phyloP scores from a whole-genome alignment of 2,888 invertebrate species.

The Lasius fuliginosus region DNA sequence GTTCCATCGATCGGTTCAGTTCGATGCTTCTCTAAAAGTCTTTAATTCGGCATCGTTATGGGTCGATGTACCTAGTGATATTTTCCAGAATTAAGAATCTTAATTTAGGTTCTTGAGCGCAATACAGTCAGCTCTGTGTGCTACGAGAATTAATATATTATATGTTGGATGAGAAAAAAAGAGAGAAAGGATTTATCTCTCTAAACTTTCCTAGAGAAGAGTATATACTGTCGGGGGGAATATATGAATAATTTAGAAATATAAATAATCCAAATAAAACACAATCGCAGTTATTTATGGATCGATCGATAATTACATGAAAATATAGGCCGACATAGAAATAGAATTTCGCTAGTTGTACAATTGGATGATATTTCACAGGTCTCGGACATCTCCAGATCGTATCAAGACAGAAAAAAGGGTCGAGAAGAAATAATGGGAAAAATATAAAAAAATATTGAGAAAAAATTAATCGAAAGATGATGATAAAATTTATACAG shows the following conservation, averaged over 20 bases:
- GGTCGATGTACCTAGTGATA: constrained; percentile 7
- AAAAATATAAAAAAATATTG: constrained; percentile 24
- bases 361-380: constrained; percentile 12
- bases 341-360: neutral
- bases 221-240: neutral
- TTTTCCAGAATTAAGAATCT: neutral
- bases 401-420: neutral
- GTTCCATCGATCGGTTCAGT: neutral
- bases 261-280: constrained; percentile 29
- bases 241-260: constrained; percentile 19
- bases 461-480: constrained; percentile 3
- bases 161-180: neutral
- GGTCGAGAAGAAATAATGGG: too few relatives aligned
- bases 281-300: neutral
- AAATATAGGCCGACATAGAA: constrained; percentile 22
- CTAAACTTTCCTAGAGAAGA: neutral
- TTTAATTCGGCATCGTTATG: neutral
- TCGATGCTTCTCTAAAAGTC: neutral
- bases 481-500: neutral
- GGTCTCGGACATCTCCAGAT: constrained; percentile 4
- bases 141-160: neutral
- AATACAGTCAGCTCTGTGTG: neutral
- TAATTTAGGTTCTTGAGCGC: neutral
- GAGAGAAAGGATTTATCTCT: neutral
- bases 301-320: constrained; percentile 28